A percentile compares a stretch with the other conserved stretches of the same genome.
phyloP scores from a whole-genome alignment of 1,140 invertebrate genomes.

The Diuraphis noxia region DNA sequence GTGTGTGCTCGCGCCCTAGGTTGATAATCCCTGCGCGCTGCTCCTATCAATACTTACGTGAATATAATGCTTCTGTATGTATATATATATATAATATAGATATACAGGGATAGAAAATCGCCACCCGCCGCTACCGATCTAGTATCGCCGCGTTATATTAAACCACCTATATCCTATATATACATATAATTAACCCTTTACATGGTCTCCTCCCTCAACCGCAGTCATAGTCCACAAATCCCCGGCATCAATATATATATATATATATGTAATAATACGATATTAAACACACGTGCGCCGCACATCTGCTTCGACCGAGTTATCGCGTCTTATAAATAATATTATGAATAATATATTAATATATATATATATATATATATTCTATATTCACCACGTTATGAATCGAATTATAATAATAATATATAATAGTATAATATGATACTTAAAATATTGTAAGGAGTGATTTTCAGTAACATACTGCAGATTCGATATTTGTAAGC shows the following conservation, averaged over 20 bases:
- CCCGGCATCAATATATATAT: background rate
- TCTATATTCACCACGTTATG: background rate
- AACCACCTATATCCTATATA: constrained; percentile 50
- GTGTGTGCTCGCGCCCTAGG: background rate
- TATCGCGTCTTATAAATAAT: constrained; percentile 21
- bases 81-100: background rate
- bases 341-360: no score
- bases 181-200: constrained; percentile 51
- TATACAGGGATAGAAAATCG: background rate
- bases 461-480: no score
- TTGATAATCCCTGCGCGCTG: constrained; percentile 7
- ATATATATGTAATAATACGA: background rate
- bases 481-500: no score
- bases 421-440: no score
- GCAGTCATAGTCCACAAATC: background rate
- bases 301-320: constrained; percentile 5
- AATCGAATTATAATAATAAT: background rate
- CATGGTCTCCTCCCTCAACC: background rate
- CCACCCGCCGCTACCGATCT: background rate
- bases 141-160: constrained; percentile 27
- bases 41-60: background rate
- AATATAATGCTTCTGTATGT: no score
- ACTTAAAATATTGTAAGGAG: no score
- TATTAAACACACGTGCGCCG: background rate
- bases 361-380: background rate